Base-by-base conservation (phyloP, 1,140 invertebrate species). In the Aphaenogaster floridana region DNA sequence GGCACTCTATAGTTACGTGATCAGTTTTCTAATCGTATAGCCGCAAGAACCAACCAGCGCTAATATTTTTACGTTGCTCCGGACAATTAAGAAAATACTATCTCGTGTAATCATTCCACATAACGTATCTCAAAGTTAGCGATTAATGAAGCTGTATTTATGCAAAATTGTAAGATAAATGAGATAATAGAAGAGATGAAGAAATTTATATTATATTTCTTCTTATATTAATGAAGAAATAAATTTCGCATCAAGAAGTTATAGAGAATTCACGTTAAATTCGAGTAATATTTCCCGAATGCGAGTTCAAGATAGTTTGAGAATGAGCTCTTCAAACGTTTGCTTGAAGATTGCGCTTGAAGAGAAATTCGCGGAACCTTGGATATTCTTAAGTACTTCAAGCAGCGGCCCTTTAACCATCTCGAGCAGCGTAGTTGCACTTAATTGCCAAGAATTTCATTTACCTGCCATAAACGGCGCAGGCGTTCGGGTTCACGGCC, bases 381-480 rank as follows among this genome's bases (percentile, higher is more conserved):
- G 9, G 3, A 36, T 72, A 39, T 54, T 2, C 2, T 59, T 50
- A 48, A 28, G 1, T 48, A 7, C 15, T 50, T 2, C 13, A 13
- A 68, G 17, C 17, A 71, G 9, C 15, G 7, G 17, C 2, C 13
- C 2, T 36, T 36, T 45, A 72, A 74, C 17, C 9, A 13, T 59
- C 2, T 54, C 48, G 21, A 81, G 1, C 28, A 48, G 3, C 7
- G 3, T 57, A 72, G 64, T 63, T 79, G 4, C 9, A 88, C 0
- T 48, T 39, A 42, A 42, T 76, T 59, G n/a, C 0, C 6, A 42
- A 5, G 9, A 71, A 42, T 45, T 64, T 89, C 28, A 61, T 89
- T 66, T 94, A 96, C 95, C 95, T 95, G 88, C 94, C 94, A 83
- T 95, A 94, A 90, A 94, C 93, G n/a, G 92, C 93, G 34, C 93